Conservation (phyloP, 2,113 vertebrate genomes). For the Cephalopholis sonnerati region DNA sequence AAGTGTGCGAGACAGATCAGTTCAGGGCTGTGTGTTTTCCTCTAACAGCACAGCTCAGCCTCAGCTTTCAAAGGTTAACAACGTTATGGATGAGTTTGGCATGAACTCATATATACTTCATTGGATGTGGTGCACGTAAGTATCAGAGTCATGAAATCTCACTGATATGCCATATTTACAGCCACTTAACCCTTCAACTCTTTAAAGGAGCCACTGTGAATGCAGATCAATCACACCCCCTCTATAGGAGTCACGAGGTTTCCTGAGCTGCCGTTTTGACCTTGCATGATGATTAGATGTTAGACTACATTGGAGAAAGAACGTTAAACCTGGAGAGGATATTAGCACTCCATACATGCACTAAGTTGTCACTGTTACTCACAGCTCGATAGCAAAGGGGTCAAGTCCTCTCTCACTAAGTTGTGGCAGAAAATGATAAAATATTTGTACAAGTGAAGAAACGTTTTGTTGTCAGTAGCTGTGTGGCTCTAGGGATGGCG, state of each 20-base stretch:
- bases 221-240: conserved; percentile 12
- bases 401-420: neutral
- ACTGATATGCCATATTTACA: conserved; percentile 48
- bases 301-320: conserved; percentile 15
- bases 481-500: neutral
- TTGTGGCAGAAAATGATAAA: neutral
- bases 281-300: conserved; percentile 37
- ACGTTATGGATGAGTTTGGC: conserved; percentile 34
- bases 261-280: conserved; percentile 11
- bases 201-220: conserved; percentile 18
- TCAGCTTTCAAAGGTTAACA: conserved; percentile 53
- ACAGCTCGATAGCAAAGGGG: neutral
- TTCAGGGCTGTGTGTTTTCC: neutral
- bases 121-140: conserved; percentile 13
- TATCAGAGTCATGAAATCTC: conserved; percentile 47
- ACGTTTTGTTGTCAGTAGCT: neutral
- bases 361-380: neutral
- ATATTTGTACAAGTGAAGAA: neutral
- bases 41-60: conserved; percentile 7
- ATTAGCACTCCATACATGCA: neutral
- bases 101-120: conserved; percentile 48
- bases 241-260: conserved; percentile 10
- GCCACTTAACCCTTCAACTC: conserved; percentile 51
- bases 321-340: conserved; percentile 26
- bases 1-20: conserved; percentile 10